Evolutionary conservation across 2,797 vertebrate species (phyloP).

Genomic region (Lindbergichthys nudifrons): DNA sequence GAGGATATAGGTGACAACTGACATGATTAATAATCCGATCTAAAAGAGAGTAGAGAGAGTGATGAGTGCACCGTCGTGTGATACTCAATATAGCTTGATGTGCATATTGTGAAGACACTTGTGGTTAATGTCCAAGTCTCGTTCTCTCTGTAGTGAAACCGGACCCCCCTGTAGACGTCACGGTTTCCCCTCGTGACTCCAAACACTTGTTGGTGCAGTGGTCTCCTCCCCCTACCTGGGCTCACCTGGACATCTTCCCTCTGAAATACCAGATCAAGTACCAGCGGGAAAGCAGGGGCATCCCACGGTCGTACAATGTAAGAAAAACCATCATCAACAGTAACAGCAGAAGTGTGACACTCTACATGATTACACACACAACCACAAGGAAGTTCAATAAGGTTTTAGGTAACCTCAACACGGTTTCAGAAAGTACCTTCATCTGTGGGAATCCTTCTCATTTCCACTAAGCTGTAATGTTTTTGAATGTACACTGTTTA

Average conservation of each 20-base stretch:
- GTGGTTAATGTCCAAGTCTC: background rate
- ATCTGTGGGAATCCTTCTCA: background rate
- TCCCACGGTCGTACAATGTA: constrained; percentile 54
- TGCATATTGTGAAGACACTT: background rate
- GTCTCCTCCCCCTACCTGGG: constrained; percentile 81
- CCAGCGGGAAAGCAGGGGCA: constrained; percentile 61
- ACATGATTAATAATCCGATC: background rate
- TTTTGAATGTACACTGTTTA: background rate
- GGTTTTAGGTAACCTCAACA: background rate
- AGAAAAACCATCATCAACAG: constrained; percentile 28
- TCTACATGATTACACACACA: background rate
- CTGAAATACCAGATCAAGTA: constrained; percentile 83
- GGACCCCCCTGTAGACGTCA: constrained; percentile 78
- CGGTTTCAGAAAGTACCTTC: constrained; percentile 12
- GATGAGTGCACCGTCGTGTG: background rate
- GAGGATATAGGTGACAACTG: constrained; percentile 81
- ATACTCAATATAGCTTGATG: background rate
- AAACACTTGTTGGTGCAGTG: constrained; percentile 75
- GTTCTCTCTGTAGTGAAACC: constrained; percentile 80
- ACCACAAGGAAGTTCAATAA: constrained; percentile 15
- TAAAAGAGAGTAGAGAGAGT: background rate
- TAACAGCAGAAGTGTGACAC: background rate
- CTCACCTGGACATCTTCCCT: constrained; percentile 73
- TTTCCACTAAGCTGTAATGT: background rate
- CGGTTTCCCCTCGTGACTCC: constrained; percentile 42